Evolutionary conservation across 2,797 vertebrate genomes (phyloP).

Genomic region (Lithobates pipiens): DNA sequence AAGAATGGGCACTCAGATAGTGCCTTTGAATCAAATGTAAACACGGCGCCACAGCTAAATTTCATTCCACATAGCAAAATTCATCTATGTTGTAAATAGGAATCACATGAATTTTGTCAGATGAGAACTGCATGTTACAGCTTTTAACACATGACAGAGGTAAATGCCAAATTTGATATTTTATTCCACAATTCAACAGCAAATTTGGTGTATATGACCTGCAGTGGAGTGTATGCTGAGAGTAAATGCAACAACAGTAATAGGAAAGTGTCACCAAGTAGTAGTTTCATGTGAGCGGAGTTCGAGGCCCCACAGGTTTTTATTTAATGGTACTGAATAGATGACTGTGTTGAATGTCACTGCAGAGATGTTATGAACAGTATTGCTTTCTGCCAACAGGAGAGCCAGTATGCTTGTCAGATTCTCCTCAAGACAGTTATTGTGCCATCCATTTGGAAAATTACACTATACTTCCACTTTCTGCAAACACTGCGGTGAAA

Average conservation of each 20-base stretch:
- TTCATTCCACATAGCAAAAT: no score
- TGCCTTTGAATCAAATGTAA: no score
- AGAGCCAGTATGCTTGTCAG: conserved; percentile 54
- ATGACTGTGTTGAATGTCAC: conserved; percentile 54
- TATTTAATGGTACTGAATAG: conserved; percentile 52
- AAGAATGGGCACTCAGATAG: no score
- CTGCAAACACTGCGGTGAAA: conserved; percentile 59
- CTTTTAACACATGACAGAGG: background rate
- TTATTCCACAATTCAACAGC: background rate
- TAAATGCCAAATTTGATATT: conserved; percentile 3
- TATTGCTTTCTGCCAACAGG: conserved; percentile 53
- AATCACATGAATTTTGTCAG: no score
- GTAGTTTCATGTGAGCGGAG: conserved; percentile 5
- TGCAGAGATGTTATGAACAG: conserved; percentile 55
- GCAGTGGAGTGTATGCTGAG: conserved; percentile 1
- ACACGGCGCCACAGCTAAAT: no score
- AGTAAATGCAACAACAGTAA: conserved; percentile 19
- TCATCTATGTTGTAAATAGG: no score
- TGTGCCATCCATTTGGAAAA: conserved; percentile 62
- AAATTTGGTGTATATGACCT: background rate
- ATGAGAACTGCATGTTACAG: background rate
- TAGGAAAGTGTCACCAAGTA: conserved; percentile 20
- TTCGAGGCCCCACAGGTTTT: conserved; percentile 42
- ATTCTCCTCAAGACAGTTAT: conserved; percentile 55
- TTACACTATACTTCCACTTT: conserved; percentile 59